Evolutionary conservation across 92 coral and sea anemone species (phyloP), one percentile per base, ranked within the genome.

Genomic region (Parazoanthus atlanticus): DNA sequence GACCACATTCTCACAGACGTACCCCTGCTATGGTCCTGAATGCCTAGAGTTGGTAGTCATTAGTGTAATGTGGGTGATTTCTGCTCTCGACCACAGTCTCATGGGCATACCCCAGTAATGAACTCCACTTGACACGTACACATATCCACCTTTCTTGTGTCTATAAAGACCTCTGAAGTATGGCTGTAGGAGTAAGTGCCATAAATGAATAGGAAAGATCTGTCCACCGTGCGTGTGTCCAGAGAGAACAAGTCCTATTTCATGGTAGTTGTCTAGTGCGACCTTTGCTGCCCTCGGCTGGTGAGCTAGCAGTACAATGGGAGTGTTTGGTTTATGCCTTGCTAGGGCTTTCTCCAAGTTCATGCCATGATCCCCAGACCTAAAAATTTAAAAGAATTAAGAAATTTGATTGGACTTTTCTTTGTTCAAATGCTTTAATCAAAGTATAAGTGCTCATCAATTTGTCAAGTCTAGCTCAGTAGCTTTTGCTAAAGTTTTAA

Each of bases 221-320:
- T 95, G 98, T 41, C 98, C 98, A 74, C 92, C 92, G 40, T 95
- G 98, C 10, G 98, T 95, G 82, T 95, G 98, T 17, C 98, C 98
- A 70, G 93, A 74, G 0, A 95, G 89, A 29, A 83, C 96, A 74
- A 95, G 87, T 17, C 92, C 96, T 56, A 95, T 88, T 26, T 86
- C 88, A 74, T 93, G 92, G 85, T 87, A 64, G 79, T 67, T 52
- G 32, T 92, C 91, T 38, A 95, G 82, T 41, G 95, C 95, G 12
- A 78, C 81, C 86, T 89, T 89, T 8, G 94, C 98, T 8, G 91
- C 95, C 86, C 90, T 94, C 1, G 98, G 98, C 72, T 92, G 94
- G 82, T 95, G 98, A 17, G 96, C 94, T 21, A 95, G 91, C 3
- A 94, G 90, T 72, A 95, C 80, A 17, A 93, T 74, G 11, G 98